Conservation (phyloP, 2,888 invertebrate species). For the Lepidochrysops patricia region DNA sequence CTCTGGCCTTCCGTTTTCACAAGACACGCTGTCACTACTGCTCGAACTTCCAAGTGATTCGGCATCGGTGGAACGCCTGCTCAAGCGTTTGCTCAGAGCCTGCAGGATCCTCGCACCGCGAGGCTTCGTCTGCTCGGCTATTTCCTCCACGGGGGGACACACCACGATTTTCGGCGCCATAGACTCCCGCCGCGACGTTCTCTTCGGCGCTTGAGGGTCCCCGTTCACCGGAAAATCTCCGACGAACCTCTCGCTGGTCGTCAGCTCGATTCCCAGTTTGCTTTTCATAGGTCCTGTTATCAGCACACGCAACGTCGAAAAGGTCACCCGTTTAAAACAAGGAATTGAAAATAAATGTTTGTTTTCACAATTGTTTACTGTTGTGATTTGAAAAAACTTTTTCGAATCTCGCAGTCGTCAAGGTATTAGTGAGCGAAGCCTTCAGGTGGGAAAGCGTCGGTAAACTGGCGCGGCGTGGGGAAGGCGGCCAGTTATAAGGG, state of each 20-base stretch:
- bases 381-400: constrained; percentile 48
- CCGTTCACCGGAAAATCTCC: constrained; percentile 45
- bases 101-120: constrained; percentile 79
- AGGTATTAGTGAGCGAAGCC: constrained; percentile 31
- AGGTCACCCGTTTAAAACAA: constrained; percentile 2
- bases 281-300: constrained; percentile 53
- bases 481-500: constrained; percentile 18
- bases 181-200: constrained; percentile 42
- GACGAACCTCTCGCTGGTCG: constrained; percentile 48
- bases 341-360: constrained; percentile 18
- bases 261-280: constrained; percentile 47
- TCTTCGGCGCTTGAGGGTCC: constrained; percentile 38
- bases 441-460: constrained; percentile 38
- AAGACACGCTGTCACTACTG: constrained; percentile 61
- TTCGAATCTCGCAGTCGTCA: constrained; percentile 33
- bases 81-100: constrained; percentile 77
- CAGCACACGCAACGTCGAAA: not conserved
- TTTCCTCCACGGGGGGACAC: constrained; percentile 66
- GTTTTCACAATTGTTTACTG: constrained; percentile 24
- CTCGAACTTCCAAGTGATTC: constrained; percentile 61
- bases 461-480: constrained; percentile 43
- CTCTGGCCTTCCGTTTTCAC: constrained; percentile 49
- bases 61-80: constrained; percentile 63
- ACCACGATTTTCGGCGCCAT: constrained; percentile 63
- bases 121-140: constrained; percentile 70